Conservation (phyloP, 2,888 invertebrate genomes). For the Platypus cylindrus region DNA sequence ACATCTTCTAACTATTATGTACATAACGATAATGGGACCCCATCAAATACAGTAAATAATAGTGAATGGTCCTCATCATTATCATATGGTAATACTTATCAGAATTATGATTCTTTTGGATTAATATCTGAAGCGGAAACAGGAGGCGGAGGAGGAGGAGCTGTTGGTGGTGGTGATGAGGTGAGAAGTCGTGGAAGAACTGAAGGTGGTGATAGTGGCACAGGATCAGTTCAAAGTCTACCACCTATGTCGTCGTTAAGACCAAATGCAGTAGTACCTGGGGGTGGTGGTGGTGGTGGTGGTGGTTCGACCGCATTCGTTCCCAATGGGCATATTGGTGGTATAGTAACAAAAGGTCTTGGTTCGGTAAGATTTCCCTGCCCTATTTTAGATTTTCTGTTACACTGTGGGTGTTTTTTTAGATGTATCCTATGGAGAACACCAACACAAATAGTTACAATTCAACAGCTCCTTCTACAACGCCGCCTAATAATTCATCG, state of each 20-base stretch:
- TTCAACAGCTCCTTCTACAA: conserved; percentile 86
- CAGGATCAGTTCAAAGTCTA: too few relatives aligned
- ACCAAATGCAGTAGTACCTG: conserved; percentile 39
- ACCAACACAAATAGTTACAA: conserved; percentile 74
- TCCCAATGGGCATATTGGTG: conserved; percentile 21
- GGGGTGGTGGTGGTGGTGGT: conserved; percentile 21
- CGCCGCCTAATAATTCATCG: conserved; percentile 88
- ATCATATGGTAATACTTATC: conserved; percentile 31
- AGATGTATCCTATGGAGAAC: conserved; percentile 35
- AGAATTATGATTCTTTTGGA: conserved; percentile 34
- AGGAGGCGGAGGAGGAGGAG: conserved; percentile 39
- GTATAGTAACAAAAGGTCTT: conserved; percentile 27
- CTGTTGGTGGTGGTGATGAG: too few relatives aligned
- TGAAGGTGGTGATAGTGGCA: too few relatives aligned
- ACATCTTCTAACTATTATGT: conserved; percentile 40
- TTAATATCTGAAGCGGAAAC: conserved; percentile 31
- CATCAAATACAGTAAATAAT: conserved; percentile 31
- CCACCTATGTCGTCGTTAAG: conserved; percentile 40
- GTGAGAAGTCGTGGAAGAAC: too few relatives aligned
- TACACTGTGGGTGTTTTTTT: too few relatives aligned
- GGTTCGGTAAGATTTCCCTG: conserved; percentile 32
- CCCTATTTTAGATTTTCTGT: too few relatives aligned
- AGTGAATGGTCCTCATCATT: conserved; percentile 41
- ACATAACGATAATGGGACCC: conserved; percentile 37
- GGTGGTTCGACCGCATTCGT: too few relatives aligned